phyloP scores from a whole-genome alignment of 2,113 vertebrate genomes.

The Pseudopodoces humilis region DNA sequence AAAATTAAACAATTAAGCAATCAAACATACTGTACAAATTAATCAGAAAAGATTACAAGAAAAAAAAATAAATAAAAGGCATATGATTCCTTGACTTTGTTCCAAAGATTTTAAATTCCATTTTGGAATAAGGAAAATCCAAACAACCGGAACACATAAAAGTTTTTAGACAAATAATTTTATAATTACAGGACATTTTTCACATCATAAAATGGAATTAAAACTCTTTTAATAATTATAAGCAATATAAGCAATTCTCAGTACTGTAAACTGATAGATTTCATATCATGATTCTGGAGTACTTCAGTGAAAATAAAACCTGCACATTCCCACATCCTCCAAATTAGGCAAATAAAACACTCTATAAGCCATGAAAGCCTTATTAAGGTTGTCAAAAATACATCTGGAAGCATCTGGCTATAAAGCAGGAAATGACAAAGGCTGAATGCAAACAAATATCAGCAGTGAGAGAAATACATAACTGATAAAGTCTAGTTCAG shows the following conservation, averaged over 20 bases:
- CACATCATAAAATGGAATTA: not conserved
- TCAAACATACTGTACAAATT: constrained; percentile 37
- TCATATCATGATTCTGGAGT: not conserved
- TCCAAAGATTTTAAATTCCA: not conserved
- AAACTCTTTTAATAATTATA: not conserved
- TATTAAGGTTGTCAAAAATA: not conserved
- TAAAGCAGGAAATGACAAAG: not conserved
- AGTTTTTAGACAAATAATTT: not conserved
- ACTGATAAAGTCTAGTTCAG: not conserved
- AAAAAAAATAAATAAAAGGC: constrained; percentile 3
- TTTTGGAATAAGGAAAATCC: not conserved
- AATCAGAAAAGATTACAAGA: not conserved
- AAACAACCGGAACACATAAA: not conserved
- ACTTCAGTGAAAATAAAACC: not conserved
- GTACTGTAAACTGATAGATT: not conserved
- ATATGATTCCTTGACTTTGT: constrained; percentile 31
- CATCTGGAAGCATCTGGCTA: constrained; percentile 4
- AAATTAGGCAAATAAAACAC: not conserved
- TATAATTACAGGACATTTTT: not conserved
- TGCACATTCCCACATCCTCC: not conserved
- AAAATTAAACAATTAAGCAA: constrained; percentile 61
- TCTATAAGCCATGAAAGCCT: not conserved
- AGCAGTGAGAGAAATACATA: not conserved
- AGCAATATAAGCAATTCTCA: not conserved
- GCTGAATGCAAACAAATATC: not conserved